Evolutionary conservation across 2,797 vertebrate genomes (phyloP).

Genomic region (Protosalanx chinensis): DNA sequence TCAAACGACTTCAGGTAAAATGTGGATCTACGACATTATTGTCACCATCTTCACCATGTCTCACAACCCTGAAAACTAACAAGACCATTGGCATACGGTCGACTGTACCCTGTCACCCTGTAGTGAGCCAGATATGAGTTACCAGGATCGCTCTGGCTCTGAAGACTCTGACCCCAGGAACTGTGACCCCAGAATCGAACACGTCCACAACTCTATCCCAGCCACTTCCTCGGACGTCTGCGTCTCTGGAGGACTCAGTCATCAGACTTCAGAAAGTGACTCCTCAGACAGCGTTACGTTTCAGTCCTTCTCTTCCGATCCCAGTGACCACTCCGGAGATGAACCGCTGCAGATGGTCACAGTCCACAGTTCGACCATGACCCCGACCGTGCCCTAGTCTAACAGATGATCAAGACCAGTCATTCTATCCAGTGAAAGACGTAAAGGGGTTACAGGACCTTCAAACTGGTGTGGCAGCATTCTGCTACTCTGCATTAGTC

Average conservation of each 20-base stretch:
- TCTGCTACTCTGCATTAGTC: background rate
- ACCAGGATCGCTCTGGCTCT: constrained; percentile 20
- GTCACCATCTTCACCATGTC: background rate
- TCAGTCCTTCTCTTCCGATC: constrained; percentile 8
- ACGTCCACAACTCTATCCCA: background rate
- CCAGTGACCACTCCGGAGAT: background rate
- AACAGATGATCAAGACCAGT: background rate
- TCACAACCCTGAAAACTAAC: background rate
- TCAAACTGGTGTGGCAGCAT: background rate
- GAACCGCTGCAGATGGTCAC: constrained; percentile 8
- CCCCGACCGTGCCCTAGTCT: background rate
- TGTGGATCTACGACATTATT: background rate
- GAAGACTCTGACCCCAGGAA: constrained; percentile 15
- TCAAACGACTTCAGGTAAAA: constrained; percentile 25
- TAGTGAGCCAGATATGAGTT: constrained; percentile 31
- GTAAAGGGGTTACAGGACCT: background rate
- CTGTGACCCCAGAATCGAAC: background rate
- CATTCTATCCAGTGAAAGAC: background rate
- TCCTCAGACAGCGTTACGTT: background rate
- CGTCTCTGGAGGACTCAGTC: background rate
- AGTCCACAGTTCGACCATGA: background rate
- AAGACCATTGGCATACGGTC: background rate
- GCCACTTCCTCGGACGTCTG: constrained; percentile 5
- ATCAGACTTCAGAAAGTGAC: background rate
- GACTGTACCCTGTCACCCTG: background rate